Conservation (phyloP, 2,888 invertebrate species). For the Lathronympha strigana region DNA sequence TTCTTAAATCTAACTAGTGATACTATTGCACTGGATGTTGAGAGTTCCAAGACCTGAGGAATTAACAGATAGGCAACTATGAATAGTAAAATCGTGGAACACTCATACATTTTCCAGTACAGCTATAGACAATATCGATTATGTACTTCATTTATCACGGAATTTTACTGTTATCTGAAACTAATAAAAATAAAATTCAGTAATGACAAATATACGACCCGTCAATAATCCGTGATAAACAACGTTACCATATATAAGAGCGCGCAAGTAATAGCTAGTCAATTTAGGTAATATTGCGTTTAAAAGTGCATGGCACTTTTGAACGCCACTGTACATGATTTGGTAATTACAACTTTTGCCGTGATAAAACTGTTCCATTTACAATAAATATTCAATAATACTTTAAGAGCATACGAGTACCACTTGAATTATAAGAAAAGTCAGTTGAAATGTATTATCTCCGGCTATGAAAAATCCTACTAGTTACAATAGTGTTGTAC, state of each 20-base stretch:
- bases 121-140: not conserved
- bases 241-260: not conserved
- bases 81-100: not conserved
- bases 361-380: too few relatives aligned
- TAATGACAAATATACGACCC: not conserved
- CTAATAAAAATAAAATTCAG: not conserved
- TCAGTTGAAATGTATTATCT: not conserved
- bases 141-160: not conserved
- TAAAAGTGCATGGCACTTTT: too few relatives aligned
- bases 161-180: not conserved
- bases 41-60: slow-evolving; percentile 7
- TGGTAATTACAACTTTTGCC: too few relatives aligned
- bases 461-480: too few relatives aligned
- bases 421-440: not conserved
- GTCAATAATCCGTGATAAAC: slow-evolving; percentile 1
- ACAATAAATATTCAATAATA: too few relatives aligned
- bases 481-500: too few relatives aligned
- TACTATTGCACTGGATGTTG: slow-evolving; percentile 9
- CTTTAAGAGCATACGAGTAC: not conserved
- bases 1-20: slow-evolving; percentile 18
- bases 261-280: too few relatives aligned
- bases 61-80: not conserved
- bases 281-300: too few relatives aligned
- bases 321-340: too few relatives aligned
- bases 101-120: slow-evolving; percentile 5